phyloP scores from a whole-genome alignment of 2,797 vertebrate genomes.

The Pampus argenteus region DNA sequence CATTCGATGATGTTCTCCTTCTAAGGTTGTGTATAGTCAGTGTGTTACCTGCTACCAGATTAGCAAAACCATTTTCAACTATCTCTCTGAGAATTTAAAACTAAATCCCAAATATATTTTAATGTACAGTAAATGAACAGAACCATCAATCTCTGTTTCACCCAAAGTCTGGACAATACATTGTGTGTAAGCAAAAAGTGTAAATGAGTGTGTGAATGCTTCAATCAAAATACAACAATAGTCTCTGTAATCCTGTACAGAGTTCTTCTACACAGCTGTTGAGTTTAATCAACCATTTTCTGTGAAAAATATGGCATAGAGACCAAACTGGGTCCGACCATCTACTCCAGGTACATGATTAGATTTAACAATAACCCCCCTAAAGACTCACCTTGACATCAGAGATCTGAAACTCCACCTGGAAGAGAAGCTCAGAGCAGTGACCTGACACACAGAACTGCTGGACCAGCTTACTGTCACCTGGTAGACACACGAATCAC shows the following conservation, averaged over 20 bases:
- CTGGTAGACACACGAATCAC: conserved; percentile 71
- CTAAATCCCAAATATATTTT: no score
- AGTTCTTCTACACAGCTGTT: not conserved
- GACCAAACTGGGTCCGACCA: not conserved
- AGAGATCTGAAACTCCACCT: conserved; percentile 89
- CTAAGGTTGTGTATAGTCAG: not conserved
- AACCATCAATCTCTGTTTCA: not conserved
- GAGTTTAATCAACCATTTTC: not conserved
- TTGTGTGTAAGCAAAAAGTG: not conserved
- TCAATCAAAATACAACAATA: not conserved
- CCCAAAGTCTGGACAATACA: not conserved
- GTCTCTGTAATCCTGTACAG: not conserved
- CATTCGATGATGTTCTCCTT: no score
- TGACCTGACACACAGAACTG: conserved; percentile 84
- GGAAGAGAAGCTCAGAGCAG: conserved; percentile 85
- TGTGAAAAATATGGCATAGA: not conserved
- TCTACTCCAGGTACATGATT: not conserved
- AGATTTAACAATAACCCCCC: not conserved
- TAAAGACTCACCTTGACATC: conserved; percentile 85
- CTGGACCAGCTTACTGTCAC: conserved; percentile 71
- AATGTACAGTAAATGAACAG: not conserved
- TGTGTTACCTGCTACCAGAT: not conserved
- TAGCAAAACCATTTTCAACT: not conserved
- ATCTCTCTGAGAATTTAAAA: not conserved
- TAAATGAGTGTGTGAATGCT: not conserved